phyloP scores from a whole-genome alignment of 2,113 vertebrate genomes.

The Dipodomys spectabilis region DNA sequence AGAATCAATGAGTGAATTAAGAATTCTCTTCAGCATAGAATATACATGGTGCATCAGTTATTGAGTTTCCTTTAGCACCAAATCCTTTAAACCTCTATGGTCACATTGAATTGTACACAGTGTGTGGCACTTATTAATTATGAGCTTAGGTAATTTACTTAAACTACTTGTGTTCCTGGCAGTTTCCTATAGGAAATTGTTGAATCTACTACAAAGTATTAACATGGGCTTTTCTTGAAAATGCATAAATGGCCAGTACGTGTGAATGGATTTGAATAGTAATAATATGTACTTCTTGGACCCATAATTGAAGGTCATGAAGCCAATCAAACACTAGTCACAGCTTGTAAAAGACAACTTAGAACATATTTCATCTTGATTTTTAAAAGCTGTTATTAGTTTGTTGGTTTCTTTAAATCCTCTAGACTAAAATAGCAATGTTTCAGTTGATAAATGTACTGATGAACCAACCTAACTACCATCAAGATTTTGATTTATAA shows the following conservation, averaged over 20 bases:
- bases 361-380: slow-evolving; percentile 24
- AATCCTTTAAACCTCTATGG: background rate
- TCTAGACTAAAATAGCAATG: background rate
- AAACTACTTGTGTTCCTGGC: background rate
- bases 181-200: background rate
- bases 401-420: background rate
- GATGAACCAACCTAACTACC: background rate
- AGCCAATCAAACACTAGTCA: slow-evolving; percentile 3
- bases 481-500: no score
- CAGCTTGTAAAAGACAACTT: background rate
- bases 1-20: background rate
- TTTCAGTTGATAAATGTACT: background rate
- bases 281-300: background rate
- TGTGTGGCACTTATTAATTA: background rate
- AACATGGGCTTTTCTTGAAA: background rate
- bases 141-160: slow-evolving; percentile 14
- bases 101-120: background rate
- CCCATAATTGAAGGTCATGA: background rate
- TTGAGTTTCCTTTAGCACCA: background rate
- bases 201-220: background rate
- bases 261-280: background rate
- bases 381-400: background rate
- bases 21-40: background rate
- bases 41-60: background rate
- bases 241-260: background rate